These are phyloP conservation scores for Vanacampus margaritifer DNA, from an alignment of 2,113 vertebrate species.

Conservation along the genomic window DNA sequence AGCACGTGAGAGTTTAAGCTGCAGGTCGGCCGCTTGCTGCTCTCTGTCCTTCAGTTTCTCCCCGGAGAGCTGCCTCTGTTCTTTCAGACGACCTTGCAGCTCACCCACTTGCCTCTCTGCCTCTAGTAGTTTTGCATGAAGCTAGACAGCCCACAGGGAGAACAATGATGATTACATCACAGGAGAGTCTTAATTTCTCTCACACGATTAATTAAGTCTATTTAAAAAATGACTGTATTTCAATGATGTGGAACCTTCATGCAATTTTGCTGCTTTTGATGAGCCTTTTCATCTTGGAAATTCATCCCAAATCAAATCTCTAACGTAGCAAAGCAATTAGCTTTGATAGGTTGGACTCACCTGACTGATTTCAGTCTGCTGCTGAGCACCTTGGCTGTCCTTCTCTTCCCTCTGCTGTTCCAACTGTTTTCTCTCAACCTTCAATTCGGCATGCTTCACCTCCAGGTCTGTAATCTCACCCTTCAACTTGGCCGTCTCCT, in stretches of 20 bases:
- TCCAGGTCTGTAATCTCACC: slow-evolving; percentile 84
- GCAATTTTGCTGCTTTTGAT: not conserved
- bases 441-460: slow-evolving; percentile 85
- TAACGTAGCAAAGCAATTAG: not conserved
- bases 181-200: not conserved
- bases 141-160: slow-evolving; percentile 58
- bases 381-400: slow-evolving; percentile 84
- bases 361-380: slow-evolving; percentile 90
- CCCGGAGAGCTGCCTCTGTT: slow-evolving; percentile 94
- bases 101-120: slow-evolving; percentile 92
- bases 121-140: slow-evolving; percentile 91
- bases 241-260: not conserved
- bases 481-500: slow-evolving; percentile 80
- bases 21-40: slow-evolving; percentile 90
- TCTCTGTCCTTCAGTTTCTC: slow-evolving; percentile 96
- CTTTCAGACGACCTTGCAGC: slow-evolving; percentile 92
- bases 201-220: not conserved
- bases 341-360: slow-evolving; percentile 60
- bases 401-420: slow-evolving; percentile 92
- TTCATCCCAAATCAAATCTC: not conserved
- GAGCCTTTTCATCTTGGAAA: not conserved
- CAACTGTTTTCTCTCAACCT: slow-evolving; percentile 89
- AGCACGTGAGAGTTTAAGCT: slow-evolving; percentile 88
- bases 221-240: not conserved
- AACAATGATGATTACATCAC: not conserved